Percentiles rank a stretch among this genome's conserved stretches.
These are phyloP conservation scores for Athalia rosae DNA, from an alignment of 2,888 invertebrate genomes.

Conservation along the genomic window DNA sequence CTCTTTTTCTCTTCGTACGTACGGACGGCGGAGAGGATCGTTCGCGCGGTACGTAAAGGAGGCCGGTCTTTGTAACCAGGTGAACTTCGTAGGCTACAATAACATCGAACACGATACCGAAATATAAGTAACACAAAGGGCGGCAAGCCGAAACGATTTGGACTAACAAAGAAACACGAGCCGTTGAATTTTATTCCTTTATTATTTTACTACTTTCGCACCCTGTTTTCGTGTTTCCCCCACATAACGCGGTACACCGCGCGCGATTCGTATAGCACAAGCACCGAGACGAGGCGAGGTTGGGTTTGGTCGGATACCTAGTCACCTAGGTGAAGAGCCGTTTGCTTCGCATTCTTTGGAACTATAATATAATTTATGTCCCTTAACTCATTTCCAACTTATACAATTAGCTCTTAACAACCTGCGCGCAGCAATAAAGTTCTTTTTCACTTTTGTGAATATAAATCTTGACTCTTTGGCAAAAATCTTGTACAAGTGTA, in stretches of 20 bases:
- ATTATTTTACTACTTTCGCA: conserved; percentile 43
- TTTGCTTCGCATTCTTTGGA: background rate
- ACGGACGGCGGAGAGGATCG: no score
- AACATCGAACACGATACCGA: background rate
- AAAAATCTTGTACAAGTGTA: no score
- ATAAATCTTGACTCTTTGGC: conserved; percentile 4
- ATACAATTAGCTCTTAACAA: background rate
- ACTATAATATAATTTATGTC: no score
- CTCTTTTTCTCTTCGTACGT: background rate
- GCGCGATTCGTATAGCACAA: no score
- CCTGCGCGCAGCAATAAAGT: background rate
- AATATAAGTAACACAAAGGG: conserved; percentile 25
- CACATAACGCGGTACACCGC: no score
- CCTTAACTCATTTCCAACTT: background rate
- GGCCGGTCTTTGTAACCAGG: background rate
- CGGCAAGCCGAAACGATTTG: conserved; percentile 45
- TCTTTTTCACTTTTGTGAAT: background rate
- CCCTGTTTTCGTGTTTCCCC: conserved; percentile 12
- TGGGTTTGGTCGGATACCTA: no score
- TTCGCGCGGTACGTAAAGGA: no score
- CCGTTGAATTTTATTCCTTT: conserved; percentile 40
- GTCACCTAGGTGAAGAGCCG: no score
- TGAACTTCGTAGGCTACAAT: background rate
- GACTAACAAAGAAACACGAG: conserved; percentile 35
- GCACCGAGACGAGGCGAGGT: no score